Evolutionary conservation across 2,113 vertebrate genomes (phyloP).

Genomic region (Myotis lucifugus): DNA sequence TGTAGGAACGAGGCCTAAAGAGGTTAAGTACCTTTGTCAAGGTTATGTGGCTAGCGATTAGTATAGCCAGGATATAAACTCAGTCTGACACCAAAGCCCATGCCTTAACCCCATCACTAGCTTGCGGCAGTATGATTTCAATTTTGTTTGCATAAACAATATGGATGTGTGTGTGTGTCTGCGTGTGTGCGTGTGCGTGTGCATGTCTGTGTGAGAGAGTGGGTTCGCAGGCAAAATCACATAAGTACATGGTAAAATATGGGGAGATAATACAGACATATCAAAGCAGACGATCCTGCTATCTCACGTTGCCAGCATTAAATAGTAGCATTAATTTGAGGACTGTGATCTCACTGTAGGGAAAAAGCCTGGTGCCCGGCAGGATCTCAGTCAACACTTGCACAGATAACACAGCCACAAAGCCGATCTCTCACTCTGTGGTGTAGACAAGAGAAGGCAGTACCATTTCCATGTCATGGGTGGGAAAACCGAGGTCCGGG

Average conservation of each 20-base stretch:
- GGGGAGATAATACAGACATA: background rate
- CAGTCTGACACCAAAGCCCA: background rate
- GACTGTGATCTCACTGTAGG: background rate
- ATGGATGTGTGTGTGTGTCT: background rate
- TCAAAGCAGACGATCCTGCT: background rate
- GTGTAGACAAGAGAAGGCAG: background rate
- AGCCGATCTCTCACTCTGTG: fast-evolving
- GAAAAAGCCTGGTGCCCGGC: background rate
- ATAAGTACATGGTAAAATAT: background rate
- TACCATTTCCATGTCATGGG: background rate
- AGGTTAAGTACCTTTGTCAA: background rate
- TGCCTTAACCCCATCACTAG: fast-evolving
- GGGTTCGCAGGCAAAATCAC: background rate
- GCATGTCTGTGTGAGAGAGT: background rate
- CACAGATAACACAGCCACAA: fast-evolving
- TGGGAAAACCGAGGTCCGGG: background rate
- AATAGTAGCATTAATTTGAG: fast-evolving
- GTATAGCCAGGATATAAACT: background rate
- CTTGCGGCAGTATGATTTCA: background rate
- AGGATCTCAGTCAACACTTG: background rate
- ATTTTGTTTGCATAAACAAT: background rate
- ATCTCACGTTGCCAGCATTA: background rate
- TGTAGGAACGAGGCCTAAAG: background rate
- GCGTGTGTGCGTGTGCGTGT: fast-evolving
- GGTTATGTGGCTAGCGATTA: background rate